Evolutionary conservation across 2,888 invertebrate species (phyloP), one percentile per base, ranked within the genome.

Genomic region (Agonopterix alstromeriana): DNA sequence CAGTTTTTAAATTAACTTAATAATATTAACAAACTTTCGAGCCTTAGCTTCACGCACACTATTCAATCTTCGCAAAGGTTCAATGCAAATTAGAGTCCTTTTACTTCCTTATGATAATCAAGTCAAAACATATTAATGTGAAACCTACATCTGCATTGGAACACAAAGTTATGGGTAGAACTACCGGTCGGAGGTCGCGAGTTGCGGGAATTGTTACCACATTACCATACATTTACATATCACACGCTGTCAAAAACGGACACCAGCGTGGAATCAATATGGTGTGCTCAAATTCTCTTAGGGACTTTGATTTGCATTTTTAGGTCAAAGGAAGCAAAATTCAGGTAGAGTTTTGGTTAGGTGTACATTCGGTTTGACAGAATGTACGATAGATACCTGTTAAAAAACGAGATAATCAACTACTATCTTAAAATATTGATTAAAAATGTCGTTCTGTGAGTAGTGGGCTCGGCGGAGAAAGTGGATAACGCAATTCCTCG

Each of bases 51-150:
- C 0, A 36, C 36, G 10, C 36, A 36, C 36, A 36, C 36, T 11
- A 48, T 42, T 46, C 44, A 45, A 17, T 10, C 35, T 12, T 42
- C 1, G 42, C 45, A 43, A 48, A 46, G 51, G 27, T 36, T 40
- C 43, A 10, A 52, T 52, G 51, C 49, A 45, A 52, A 52, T 52
- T 27, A 27, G 27, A 38, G 36, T 48, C 48, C 47, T 50, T 53
- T 49, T 50, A 47, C 36, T 27, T 27, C 46, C 42, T 17, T 41
- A 69, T 69, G 67, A 58, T 78, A 82, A 84, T 81, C 61, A 59
- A 78, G 73, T 74, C 82, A 75, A 78, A 83, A 78, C 81, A 80
- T 82, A 84, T 84, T 85, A 83, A 82, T 83, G 82, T 81, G 70
- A 73, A 70, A 64, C 74, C 78, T 77, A 82, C 82, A 80, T 84